Base-by-base conservation (phyloP, 1,140 invertebrate genomes). In the Heliconius eleuchia region DNA sequence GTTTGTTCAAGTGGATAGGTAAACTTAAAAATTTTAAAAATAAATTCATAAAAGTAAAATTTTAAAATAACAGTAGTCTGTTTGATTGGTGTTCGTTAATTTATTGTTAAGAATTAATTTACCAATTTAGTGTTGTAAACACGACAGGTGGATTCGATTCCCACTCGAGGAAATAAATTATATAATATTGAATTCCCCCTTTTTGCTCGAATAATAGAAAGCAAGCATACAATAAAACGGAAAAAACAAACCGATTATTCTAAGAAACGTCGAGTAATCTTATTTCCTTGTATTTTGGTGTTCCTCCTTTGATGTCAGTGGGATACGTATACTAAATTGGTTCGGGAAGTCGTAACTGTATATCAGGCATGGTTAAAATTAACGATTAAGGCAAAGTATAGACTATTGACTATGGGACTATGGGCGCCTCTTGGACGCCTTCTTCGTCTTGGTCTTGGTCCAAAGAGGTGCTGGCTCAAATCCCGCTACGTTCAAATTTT, bases 261-360 rank as follows among this genome's bases (percentile, higher is more conserved):
- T 66, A 27, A 66, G 60, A 66, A 66, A 27, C 60, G 27, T 27
- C 27, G n/a, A 66, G 16, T 66, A 16, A 18, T 13, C 60, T 23
- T 16, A 9, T 66, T 66, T 16, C 60, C 60, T 66, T 66, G 23
- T 66, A 66, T 66, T 66, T 66, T 30, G 13, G 60, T 30, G 60
- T 30, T 30, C 60, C 23, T 66, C 60, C 60, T 66, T 66, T 66
- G 60, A 66, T 66, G 60, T 66, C 60, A 66, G 60, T 66, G 13
- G 27, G 60, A 30, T 66, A 23, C 23, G 23, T 23, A 60, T 7
- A 30, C 60, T 66, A 30, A 66, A 66, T 66, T 13, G 60, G 27
- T 30, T 66, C 3, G 27, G 60, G 60, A 80, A 80, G 75, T 77
- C 79, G 76, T 77, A 80, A 80, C 76, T 19, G 70, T 76, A 60